Evolutionary conservation across 2,797 vertebrate species (phyloP).

Genomic region (Thripadectes ignobilis): DNA sequence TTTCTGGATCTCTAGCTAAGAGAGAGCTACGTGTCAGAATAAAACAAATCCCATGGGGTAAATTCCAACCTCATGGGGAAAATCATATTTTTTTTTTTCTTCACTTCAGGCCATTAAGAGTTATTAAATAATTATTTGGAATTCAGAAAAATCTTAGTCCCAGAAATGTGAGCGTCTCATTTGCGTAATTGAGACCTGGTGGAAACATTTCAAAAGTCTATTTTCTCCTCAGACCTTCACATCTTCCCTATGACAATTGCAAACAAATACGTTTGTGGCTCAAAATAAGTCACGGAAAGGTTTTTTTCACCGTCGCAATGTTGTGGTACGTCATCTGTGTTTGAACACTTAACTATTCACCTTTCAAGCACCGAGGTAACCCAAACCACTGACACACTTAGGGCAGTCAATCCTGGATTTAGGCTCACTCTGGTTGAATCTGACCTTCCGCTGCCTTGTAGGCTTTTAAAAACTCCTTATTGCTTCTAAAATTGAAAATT

Average conservation of each 20-base stretch:
- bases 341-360: slow-evolving; percentile 30
- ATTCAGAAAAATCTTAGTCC: background rate
- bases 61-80: background rate
- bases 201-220: background rate
- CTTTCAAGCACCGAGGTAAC: slow-evolving; percentile 32
- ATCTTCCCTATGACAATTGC: background rate
- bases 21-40: background rate
- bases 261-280: background rate
- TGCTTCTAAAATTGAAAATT: slow-evolving; percentile 63
- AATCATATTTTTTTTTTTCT: background rate
- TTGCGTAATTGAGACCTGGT: background rate
- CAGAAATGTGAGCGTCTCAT: background rate
- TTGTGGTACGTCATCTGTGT: background rate
- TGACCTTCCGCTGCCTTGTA: background rate
- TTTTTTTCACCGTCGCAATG: background rate
- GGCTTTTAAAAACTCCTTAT: background rate
- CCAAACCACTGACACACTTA: slow-evolving; percentile 55
- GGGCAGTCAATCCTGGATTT: background rate
- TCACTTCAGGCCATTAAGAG: background rate
- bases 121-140: background rate
- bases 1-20: background rate
- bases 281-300: background rate
- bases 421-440: background rate
- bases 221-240: background rate
- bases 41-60: background rate